Percentiles rank a stretch among this genome's conserved stretches.
Evolutionary conservation across 2,888 invertebrate species (phyloP).

Genomic region (Diaphora mendica): DNA sequence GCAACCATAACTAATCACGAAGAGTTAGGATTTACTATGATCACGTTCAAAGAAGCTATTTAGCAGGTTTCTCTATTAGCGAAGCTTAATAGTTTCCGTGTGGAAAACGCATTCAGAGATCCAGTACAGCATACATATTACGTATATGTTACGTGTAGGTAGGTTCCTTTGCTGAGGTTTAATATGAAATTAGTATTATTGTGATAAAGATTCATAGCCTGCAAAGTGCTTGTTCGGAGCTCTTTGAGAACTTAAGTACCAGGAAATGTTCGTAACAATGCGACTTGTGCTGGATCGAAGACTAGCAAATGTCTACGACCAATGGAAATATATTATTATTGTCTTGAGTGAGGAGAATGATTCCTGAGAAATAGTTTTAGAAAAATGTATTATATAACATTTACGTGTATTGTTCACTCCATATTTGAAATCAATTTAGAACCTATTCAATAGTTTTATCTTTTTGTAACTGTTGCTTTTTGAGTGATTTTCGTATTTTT

Average conservation of each 20-base stretch:
- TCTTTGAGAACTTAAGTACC: slow-evolving; percentile 13
- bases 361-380: background rate
- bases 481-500: background rate
- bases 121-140: background rate
- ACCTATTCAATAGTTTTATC: background rate
- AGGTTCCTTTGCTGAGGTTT: slow-evolving; percentile 1
- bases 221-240: background rate
- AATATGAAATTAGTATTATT: slow-evolving; percentile 13
- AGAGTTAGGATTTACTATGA: background rate
- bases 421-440: background rate
- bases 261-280: background rate
- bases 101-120: slow-evolving; percentile 15
- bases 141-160: background rate
- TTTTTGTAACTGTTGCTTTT: background rate
- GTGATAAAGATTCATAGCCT: slow-evolving; percentile 5
- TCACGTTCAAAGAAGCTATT: slow-evolving; percentile 13
- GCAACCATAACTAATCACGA: slow-evolving; percentile 2
- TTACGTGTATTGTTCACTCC: background rate
- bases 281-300: background rate
- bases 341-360: background rate
- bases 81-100: slow-evolving; percentile 15
- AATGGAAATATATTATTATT: background rate
- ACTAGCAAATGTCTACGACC: background rate
- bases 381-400: background rate
- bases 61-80: slow-evolving; percentile 14